Evolutionary conservation across 1,140 invertebrate species (phyloP).

Genomic region (Lasioglossum albipes): DNA sequence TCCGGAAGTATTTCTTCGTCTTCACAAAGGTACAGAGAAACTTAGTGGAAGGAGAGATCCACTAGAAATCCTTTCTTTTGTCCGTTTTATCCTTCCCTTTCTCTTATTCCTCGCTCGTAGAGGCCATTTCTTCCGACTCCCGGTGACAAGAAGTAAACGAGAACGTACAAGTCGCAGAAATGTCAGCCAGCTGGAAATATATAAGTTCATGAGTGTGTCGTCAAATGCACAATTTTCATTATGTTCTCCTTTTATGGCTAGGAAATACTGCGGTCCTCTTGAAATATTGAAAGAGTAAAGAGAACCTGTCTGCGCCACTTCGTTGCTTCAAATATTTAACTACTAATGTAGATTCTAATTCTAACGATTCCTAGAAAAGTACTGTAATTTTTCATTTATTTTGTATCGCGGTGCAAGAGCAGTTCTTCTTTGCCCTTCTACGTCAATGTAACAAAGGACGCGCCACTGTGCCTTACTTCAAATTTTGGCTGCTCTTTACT

Average conservation of each 20-base stretch:
- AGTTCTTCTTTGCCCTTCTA: too few species aligned
- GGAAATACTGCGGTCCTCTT: too few species aligned
- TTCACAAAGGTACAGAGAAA: neutral
- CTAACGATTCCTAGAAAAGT: too few species aligned
- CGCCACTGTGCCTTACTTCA: too few species aligned
- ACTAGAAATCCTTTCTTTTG: slow-evolving; percentile 5
- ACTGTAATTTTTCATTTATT: too few species aligned
- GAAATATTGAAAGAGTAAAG: too few species aligned
- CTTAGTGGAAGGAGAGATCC: neutral
- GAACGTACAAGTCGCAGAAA: slow-evolving; percentile 31
- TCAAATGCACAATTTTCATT: neutral
- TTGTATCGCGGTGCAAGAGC: too few species aligned
- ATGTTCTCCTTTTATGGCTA: neutral
- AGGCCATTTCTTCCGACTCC: slow-evolving; percentile 15
- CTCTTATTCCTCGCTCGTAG: neutral
- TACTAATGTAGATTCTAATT: too few species aligned
- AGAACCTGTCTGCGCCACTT: too few species aligned
- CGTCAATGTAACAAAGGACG: too few species aligned
- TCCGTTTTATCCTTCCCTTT: neutral
- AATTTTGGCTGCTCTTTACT: too few species aligned
- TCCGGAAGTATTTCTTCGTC: neutral
- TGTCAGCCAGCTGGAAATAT: slow-evolving; percentile 4
- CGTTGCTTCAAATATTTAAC: neutral
- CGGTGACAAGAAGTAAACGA: slow-evolving; percentile 43
- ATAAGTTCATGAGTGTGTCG: neutral